Evolutionary conservation across 2,797 vertebrate genomes (phyloP), one percentile per base, ranked within the genome.

Genomic region (Sebastiscus tertius): DNA sequence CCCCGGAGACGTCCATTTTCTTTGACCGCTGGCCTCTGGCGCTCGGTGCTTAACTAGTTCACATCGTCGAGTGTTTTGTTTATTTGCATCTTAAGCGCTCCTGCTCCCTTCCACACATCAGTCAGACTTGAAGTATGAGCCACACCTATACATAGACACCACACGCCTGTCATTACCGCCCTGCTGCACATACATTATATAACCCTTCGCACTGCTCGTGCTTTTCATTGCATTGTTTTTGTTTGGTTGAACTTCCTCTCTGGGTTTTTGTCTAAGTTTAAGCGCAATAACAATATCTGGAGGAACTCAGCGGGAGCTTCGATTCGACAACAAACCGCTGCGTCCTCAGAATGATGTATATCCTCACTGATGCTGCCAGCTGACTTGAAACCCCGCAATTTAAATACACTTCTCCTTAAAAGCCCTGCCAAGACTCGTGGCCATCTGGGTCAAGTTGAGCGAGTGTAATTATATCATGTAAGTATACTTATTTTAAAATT

Each of bases 121-220:
- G 79, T 84, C 74, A 36, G 42, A 65, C 59, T 66, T 54, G 0
- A 59, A 84, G 75, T 79, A 34, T 13, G 67, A 77, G 65, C 64
- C 64, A 18, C 67, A 60, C 36, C 79, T 87, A 86, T 72, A 83
- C 81, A 88, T 79, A 87, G 88, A 86, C 81, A 65, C 65, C 77
- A 72, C 85, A 78, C 26, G 66, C 63, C 88, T 85, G 83, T 89
- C 74, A 91, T 92, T 87, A 91, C 76, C 2, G 72, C 70, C 61
- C 80, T 55, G 83, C 75, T 76, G 80, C 27, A 80, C 65, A 76
- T 63, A 34, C 59, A 61, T 73, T 54, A 77, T 7, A 52, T 63
- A 70, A 55, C 55, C 62, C n/a, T 49, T 68, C 46, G n/a, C 46
- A 36, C 80, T 70, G 81, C 80, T 77, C 36, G 9, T 16, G 20